Percentiles rank a stretch among this genome's conserved stretches.
phyloP scores from a whole-genome alignment of 1,140 invertebrate genomes.

The Drosophila pseudoobscura region DNA sequence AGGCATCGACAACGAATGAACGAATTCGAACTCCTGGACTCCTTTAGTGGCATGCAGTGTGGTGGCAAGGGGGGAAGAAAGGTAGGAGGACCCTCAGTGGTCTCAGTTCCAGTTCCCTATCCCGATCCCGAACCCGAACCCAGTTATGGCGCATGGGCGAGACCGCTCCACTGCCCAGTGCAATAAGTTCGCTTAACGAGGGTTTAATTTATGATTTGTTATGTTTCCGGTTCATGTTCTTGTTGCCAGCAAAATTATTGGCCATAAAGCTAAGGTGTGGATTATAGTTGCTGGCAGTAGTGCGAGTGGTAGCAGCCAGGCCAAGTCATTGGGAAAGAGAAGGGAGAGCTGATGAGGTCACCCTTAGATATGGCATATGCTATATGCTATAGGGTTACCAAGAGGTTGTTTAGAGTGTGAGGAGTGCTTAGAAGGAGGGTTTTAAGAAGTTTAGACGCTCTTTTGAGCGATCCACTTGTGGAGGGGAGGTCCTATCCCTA shows the following conservation, averaged over 20 bases:
- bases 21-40: constrained; percentile 20
- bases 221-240: constrained; percentile 82
- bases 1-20: constrained; percentile 11
- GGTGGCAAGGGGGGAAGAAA: background rate
- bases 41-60: constrained; percentile 4
- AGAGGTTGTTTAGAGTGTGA: background rate
- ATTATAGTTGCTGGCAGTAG: constrained; percentile 69
- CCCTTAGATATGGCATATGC: background rate
- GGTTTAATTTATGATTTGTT: constrained; percentile 83
- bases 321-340: constrained; percentile 21
- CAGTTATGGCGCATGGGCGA: constrained; percentile 75
- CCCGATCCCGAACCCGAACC: background rate
- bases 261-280: constrained; percentile 79
- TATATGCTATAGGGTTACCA: constrained; percentile 18
- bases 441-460: no score
- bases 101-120: constrained; percentile 9
- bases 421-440: background rate
- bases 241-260: constrained; percentile 72
- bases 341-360: constrained; percentile 4
- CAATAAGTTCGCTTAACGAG: constrained; percentile 83
- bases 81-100: background rate
- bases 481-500: no score
- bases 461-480: background rate
- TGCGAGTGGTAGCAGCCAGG: constrained; percentile 5
- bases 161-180: constrained; percentile 58